A percentile compares a stretch with the other conserved stretches of the same genome.
phyloP scores from a whole-genome alignment of 1,140 invertebrate genomes.

The Odontomachus brunneus region DNA sequence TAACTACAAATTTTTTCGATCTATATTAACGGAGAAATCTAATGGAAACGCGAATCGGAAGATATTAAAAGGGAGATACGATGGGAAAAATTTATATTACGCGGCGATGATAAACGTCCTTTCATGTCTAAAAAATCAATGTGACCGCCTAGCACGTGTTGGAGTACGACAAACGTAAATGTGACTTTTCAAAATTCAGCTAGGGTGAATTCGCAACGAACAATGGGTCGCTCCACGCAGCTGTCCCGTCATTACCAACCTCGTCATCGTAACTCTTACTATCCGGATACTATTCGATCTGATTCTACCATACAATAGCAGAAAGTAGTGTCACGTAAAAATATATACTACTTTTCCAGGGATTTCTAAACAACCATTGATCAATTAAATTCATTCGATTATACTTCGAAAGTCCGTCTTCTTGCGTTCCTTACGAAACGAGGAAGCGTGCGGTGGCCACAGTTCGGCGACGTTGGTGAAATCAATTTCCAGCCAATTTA shows the following conservation, averaged over 20 bases:
- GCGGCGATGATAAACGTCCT: slow-evolving; percentile 21
- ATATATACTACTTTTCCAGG: neutral
- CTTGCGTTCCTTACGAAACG: slow-evolving; percentile 13
- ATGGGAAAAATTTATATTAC: neutral
- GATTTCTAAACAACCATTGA: neutral
- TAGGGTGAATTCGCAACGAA: slow-evolving; percentile 82
- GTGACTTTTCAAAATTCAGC: slow-evolving; percentile 81
- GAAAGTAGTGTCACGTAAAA: too few species aligned
- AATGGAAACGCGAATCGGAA: neutral
- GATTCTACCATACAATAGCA: neutral
- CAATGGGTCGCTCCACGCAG: slow-evolving; percentile 75
- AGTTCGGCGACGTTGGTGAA: slow-evolving; percentile 74
- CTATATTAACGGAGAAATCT: neutral
- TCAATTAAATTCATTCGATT: slow-evolving; percentile 40
- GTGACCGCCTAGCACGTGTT: slow-evolving; percentile 66
- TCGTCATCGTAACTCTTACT: slow-evolving; percentile 72
- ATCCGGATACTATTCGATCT: slow-evolving; percentile 59
- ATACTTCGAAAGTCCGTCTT: slow-evolving; percentile 20
- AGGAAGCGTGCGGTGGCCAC: neutral
- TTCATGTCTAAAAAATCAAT: slow-evolving; percentile 47
- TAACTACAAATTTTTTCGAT: neutral
- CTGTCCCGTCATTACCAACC: slow-evolving; percentile 78
- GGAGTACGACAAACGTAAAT: slow-evolving; percentile 66
- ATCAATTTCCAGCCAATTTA: slow-evolving; percentile 83
- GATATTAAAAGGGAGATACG: slow-evolving; percentile 6